phyloP scores from a whole-genome alignment of 2,113 vertebrate species.

The Saccopteryx bilineata region DNA sequence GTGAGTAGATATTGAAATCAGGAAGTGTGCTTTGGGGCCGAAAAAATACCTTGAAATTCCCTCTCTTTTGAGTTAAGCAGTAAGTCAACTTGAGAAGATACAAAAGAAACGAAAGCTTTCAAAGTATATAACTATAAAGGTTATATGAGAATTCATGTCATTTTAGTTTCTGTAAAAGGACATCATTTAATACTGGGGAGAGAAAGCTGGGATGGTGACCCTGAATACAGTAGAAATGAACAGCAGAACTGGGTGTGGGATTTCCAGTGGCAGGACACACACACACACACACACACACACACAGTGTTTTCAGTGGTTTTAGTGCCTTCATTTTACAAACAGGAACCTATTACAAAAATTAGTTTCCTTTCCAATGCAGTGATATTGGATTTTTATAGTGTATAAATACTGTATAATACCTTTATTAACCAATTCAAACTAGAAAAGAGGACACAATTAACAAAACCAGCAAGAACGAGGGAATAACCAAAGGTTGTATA shows the following conservation, averaged over 20 bases:
- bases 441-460: background rate
- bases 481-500: background rate
- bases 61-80: constrained; percentile 33
- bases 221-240: background rate
- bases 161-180: background rate
- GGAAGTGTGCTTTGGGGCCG: background rate
- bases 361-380: constrained; percentile 3
- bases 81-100: background rate
- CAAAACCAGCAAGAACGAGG: background rate
- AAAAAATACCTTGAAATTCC: constrained; percentile 25
- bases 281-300: background rate
- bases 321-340: constrained; percentile 6
- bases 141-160: background rate
- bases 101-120: background rate
- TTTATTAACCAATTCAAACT: background rate
- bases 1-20: constrained; percentile 6
- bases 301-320: background rate
- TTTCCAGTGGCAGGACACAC: background rate
- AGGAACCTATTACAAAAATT: background rate
- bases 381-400: background rate
- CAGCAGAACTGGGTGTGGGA: background rate
- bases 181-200: background rate
- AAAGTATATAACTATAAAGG: background rate
- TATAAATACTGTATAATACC: background rate
- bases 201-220: background rate